Conservation (phyloP, 2,113 vertebrate species). For the Ammodytes marinus region DNA sequence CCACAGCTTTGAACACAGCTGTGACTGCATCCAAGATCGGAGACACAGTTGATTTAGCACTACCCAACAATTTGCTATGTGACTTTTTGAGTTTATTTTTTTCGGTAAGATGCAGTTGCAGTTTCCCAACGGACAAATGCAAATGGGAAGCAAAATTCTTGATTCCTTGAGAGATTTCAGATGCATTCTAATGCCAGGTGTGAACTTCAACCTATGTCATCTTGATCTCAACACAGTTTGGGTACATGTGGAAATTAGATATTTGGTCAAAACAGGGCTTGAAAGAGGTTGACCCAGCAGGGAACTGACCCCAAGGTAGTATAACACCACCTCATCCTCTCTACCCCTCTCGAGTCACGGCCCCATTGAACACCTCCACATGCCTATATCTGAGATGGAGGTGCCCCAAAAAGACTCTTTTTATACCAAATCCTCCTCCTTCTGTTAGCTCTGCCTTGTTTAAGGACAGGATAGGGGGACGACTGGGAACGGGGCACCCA, state of each 20-base stretch:
- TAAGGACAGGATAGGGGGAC: constrained; percentile 58
- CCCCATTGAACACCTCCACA: constrained; percentile 28
- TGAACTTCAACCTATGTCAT: constrained; percentile 51
- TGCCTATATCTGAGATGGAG: constrained; percentile 52
- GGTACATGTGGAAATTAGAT: constrained; percentile 41
- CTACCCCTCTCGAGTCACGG: constrained; percentile 31
- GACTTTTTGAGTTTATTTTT: constrained; percentile 17
- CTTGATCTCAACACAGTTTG: constrained; percentile 42
- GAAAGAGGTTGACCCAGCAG: constrained; percentile 58
- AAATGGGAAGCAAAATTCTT: constrained; percentile 22
- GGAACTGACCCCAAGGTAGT: constrained; percentile 48
- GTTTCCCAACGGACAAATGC: constrained; percentile 21
- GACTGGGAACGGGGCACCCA: constrained; percentile 43
- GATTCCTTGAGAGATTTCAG: constrained; percentile 34
- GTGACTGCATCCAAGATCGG: constrained; percentile 43
- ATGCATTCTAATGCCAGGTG: constrained; percentile 64
- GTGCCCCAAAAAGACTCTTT: constrained; percentile 69
- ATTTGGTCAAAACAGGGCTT: constrained; percentile 56
- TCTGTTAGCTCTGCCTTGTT: constrained; percentile 71
- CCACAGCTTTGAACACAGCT: constrained; percentile 53
- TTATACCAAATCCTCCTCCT: constrained; percentile 64
- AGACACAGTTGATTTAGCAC: constrained; percentile 34
- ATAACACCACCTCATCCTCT: constrained; percentile 48
- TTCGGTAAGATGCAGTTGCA: constrained; percentile 32
- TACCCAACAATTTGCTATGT: constrained; percentile 39